Evolutionary conservation across 2,113 vertebrate species (phyloP).

Genomic region (Anarhynchus alexandrinus): DNA sequence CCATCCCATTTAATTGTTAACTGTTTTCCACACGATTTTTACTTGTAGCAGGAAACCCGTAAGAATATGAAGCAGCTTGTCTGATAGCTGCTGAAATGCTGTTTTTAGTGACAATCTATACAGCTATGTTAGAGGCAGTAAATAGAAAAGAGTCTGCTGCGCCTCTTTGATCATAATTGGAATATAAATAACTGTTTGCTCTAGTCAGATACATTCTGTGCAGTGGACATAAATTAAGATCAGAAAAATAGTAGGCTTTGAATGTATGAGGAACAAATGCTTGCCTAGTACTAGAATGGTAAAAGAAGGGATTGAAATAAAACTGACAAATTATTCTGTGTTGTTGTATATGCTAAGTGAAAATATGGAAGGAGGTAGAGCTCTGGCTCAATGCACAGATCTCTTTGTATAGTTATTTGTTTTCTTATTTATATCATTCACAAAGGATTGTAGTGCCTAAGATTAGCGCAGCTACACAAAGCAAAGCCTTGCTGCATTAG

Average conservation of each 20-base stretch:
- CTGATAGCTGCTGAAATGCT: background rate
- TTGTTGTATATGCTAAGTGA: background rate
- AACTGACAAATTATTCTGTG: background rate
- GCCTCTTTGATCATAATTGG: background rate
- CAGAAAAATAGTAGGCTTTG: slow-evolving; percentile 2
- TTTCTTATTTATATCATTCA: slow-evolving; percentile 11
- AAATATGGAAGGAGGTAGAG: background rate
- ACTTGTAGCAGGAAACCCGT: background rate
- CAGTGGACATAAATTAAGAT: slow-evolving; percentile 1
- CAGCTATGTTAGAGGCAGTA: background rate
- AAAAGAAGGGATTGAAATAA: background rate
- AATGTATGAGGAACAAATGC: background rate
- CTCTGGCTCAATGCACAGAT: background rate
- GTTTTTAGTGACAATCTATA: background rate
- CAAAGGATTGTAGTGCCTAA: background rate
- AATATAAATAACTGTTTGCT: slow-evolving; percentile 34
- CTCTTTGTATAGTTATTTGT: background rate
- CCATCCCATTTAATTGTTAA: background rate
- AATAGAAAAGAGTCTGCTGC: background rate
- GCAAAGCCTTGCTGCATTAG: slow-evolving; percentile 5
- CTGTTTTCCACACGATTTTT: background rate
- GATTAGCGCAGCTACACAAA: slow-evolving; percentile 22
- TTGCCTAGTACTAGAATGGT: background rate
- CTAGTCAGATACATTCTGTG: background rate
- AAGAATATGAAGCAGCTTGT: background rate